A percentile compares a stretch with the other conserved stretches of the same genome.
phyloP scores from a whole-genome alignment of 2,113 vertebrate genomes.

The Orientallactaga bullata region DNA sequence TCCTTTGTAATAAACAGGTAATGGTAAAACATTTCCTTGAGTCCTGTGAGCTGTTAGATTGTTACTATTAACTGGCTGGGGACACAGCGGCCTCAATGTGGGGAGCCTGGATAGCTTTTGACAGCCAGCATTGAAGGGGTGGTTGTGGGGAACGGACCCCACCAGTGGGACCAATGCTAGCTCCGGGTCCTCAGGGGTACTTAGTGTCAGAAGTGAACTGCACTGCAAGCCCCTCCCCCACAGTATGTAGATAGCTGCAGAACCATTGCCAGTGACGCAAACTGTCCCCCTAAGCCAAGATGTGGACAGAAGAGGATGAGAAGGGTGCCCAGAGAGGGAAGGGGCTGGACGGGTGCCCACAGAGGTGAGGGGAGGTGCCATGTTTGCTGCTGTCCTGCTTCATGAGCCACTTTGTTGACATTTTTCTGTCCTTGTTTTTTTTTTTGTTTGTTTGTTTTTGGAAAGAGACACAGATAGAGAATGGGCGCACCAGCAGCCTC shows the following conservation, averaged over 20 bases:
- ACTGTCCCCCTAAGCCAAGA: not conserved
- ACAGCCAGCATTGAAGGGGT: not conserved
- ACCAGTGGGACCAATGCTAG: not conserved
- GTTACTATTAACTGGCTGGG: not conserved
- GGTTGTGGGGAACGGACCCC: accelerated
- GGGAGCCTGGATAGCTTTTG: not conserved
- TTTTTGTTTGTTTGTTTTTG: too few species aligned
- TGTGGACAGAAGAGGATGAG: too few species aligned
- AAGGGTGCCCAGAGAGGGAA: too few species aligned
- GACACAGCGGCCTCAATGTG: too few species aligned
- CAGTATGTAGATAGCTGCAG: not conserved
- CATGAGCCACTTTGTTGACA: not conserved
- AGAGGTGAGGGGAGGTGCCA: too few species aligned
- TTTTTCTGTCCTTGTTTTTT: not conserved
- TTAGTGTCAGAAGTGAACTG: not conserved
- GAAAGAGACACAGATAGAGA: too few species aligned
- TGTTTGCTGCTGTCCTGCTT: too few species aligned
- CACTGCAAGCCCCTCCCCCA: not conserved
- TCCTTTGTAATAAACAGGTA: not conserved
- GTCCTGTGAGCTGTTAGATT: not conserved
- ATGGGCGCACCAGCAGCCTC: too few species aligned
- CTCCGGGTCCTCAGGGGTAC: not conserved
- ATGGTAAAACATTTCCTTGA: not conserved
- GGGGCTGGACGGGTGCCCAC: too few species aligned
- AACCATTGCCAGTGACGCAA: not conserved